Conservation (phyloP, 2,888 invertebrate genomes). For the Achlya flavicornis region DNA sequence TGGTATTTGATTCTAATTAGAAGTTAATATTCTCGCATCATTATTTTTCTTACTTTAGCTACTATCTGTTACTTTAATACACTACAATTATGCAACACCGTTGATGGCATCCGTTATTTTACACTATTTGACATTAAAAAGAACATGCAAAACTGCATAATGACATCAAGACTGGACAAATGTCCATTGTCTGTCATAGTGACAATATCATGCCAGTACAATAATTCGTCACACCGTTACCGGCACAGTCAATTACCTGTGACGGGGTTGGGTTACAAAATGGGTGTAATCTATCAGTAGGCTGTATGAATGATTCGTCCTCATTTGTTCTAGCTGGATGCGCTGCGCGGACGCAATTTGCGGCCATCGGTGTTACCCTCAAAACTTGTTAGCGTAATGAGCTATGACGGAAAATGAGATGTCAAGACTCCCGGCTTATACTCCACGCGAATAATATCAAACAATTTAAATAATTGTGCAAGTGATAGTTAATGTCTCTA, state of each 20-base stretch:
- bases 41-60: not conserved
- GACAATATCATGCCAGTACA: conserved; percentile 19
- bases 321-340: conserved; percentile 50
- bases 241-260: conserved; percentile 24
- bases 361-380: conserved; percentile 31
- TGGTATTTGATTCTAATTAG: conserved; percentile 13
- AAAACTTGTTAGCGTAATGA: conserved; percentile 42
- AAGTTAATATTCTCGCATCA: not conserved
- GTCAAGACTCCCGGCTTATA: conserved; percentile 19
- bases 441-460: not conserved
- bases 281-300: conserved; percentile 30
- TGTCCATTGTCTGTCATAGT: conserved; percentile 27
- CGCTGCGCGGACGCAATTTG: conserved; percentile 45
- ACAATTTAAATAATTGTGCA: not conserved
- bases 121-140: not conserved
- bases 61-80: not conserved
- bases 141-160: not conserved
- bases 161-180: conserved; percentile 20
- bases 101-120: not conserved
- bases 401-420: conserved; percentile 38
- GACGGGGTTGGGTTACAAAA: conserved; percentile 16
- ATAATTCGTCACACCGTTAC: conserved; percentile 16
- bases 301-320: conserved; percentile 37
- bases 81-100: not conserved
- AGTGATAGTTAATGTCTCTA: not conserved